Base-by-base conservation (phyloP, 2,113 vertebrate species). In the Microtus oregoni region DNA sequence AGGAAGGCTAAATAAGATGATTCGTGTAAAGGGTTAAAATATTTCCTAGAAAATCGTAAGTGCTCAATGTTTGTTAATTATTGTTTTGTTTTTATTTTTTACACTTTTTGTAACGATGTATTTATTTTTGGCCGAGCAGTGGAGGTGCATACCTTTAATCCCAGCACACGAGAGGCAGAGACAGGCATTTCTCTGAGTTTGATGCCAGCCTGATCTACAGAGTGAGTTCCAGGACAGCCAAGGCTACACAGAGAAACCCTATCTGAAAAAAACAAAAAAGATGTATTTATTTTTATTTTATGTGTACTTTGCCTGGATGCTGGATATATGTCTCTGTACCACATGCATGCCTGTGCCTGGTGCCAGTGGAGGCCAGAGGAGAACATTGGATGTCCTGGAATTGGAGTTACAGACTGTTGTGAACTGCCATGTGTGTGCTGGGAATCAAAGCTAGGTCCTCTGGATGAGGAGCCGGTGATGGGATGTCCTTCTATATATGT, bases 11-110 rank as follows among this genome's bases (percentile, higher is more conserved):
- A 83, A 78, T 35, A 17, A 7, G 38, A 63, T 89, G n/a, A 73
- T 55, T 82, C 32, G 12, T 77, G 44, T 91, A 78, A 89, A 88
- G 67, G 35, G 32, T 90, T 95, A 91, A 44, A 75, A 77, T 19
- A 61, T 44, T 44, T 24, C 89, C 73, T 10, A 72, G 78, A 88
- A 95, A 78, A 86, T 38, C 89, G 32, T 67, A 41, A 72, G 61
- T 30, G 14, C 22, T 67, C 28, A 5, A 63, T 1, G 7, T 47
- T 26, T 24, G 47, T 44, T 85, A 65, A 65, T 65, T 85, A 82
- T 13, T 82, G 52, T 38, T 61, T 82, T 61, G 30, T 32, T 68
- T 32, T 68, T 61, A 38, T 82, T 55, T 82, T 82, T 82, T 61
- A 58, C 38, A 38, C 79, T 61, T 82, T 61, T 82, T n/a, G 11